Base-by-base conservation (phyloP, 2,113 vertebrate genomes). In the Tonatia bakeri region DNA sequence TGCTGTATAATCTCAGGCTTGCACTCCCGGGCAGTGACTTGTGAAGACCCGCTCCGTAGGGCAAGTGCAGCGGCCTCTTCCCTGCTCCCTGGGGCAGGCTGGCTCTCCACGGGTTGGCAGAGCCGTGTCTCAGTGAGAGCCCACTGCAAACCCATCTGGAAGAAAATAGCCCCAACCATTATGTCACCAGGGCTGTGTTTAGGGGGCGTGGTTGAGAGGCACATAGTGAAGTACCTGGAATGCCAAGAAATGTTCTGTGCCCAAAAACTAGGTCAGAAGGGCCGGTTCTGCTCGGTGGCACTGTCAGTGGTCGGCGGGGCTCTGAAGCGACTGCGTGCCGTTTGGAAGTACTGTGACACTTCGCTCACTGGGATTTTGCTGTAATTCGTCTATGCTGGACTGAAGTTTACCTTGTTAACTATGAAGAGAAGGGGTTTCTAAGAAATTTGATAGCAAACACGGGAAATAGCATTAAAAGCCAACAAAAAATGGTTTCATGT, bases 261-360 rank as follows among this genome's bases (percentile, higher is more conserved):
- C 83, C 70, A 24, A 72, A 70, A 90, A 73, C 45, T 40, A 47
- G 65, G 80, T 79, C 47, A n/a, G 87, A 94, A 70, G 91, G 95
- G 50, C 61, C 69, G 65, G 12, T 40, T 83, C 28, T 69, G 72
- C 87, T 79, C 82, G 54, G 26, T 54, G 88, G 26, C 91, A 52
- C 73, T 33, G 85, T 93, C 81, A 7, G 36, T 38, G 86, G 61
- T 91, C 82, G 50, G 38, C 38, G 91, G 88, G 83, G 69, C 83
- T 94, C 83, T 77, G 76, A 89, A 81, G 38, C 87, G 64, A 88
- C 79, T 91, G 6, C 43, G 77, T 92, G 70, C 82, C 95, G 19
- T 81, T 83, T 72, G 75, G 76, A 95, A 85, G 69, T 84, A 86
- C 88, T 76, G 70, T 94, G 96, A 97, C 93, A 72, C 88, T 69